A percentile compares a stretch with the other conserved stretches of the same genome.
phyloP scores from a whole-genome alignment of 1,140 invertebrate species.

The Drosophila truncata region DNA sequence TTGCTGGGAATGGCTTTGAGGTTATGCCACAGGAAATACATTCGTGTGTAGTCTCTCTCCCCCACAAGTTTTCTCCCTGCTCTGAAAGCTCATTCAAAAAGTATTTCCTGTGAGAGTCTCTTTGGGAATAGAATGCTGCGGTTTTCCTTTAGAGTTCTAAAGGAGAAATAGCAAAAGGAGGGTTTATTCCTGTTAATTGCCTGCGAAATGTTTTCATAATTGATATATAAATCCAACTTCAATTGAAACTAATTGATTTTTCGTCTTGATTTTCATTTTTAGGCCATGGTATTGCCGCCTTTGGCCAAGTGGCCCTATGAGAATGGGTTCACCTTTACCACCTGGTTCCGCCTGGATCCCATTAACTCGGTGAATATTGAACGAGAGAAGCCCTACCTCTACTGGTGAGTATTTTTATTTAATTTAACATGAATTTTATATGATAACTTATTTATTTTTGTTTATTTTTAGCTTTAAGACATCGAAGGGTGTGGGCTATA shows the following conservation, averaged over 20 bases:
- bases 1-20: constrained; percentile 47
- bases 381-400: constrained; percentile 98
- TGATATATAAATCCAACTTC: neutral
- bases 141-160: neutral
- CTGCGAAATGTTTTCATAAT: constrained; percentile 13
- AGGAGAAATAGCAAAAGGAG: constrained; percentile 25
- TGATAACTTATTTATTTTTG: neutral
- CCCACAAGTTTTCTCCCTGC: constrained; percentile 14
- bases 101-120: constrained; percentile 52
- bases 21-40: constrained; percentile 32
- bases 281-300: constrained; percentile 98
- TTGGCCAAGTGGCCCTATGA: constrained; percentile 99
- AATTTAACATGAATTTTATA: neutral
- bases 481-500: constrained; percentile 99
- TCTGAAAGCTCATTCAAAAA: constrained; percentile 51
- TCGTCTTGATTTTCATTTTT: constrained; percentile 24
- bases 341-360: constrained; percentile 99
- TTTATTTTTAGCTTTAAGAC: constrained; percentile 95
- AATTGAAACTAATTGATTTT: neutral
- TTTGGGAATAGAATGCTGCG: neutral
- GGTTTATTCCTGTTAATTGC: constrained; percentile 47
- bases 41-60: constrained; percentile 20
- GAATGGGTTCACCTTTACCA: constrained; percentile 99
- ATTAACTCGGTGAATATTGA: constrained; percentile 99
- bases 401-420: constrained; percentile 89